Percentiles rank a stretch among this genome's conserved stretches.
These are phyloP conservation scores for Hedychridium roseum DNA, from an alignment of 2,888 invertebrate species.

Conservation along the genomic window DNA sequence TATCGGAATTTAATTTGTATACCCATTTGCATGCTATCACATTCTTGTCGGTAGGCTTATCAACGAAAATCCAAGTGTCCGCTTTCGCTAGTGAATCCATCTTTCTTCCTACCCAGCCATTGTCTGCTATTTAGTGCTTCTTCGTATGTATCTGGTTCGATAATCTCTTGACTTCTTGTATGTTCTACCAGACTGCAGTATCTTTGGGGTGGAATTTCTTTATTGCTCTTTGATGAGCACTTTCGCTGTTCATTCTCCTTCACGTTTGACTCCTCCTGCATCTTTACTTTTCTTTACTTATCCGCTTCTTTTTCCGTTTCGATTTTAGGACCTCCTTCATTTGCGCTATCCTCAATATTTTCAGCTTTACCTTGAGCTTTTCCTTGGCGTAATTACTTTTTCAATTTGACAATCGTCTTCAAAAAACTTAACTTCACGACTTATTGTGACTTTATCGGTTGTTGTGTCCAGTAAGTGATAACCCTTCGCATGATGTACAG, in stretches of 20 bases:
- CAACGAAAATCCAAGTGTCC: slow-evolving; percentile 1
- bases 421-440: slow-evolving; percentile 38
- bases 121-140: neutral
- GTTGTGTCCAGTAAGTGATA: slow-evolving; percentile 29
- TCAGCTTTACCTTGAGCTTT: neutral
- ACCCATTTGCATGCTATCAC: slow-evolving; percentile 15
- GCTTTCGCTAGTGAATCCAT: neutral
- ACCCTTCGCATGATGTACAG: slow-evolving; percentile 23
- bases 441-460: slow-evolving; percentile 19
- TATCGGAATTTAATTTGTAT: slow-evolving; percentile 23
- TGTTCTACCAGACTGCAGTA: slow-evolving; percentile 1
- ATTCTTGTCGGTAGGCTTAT: neutral
- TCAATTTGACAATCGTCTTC: slow-evolving; percentile 7
- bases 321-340: neutral
- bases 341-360: neutral
- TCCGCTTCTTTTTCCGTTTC: too few relatives aligned
- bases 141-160: neutral
- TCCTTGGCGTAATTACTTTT: neutral
- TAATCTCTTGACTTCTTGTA: slow-evolving; percentile 7
- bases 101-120: slow-evolving; percentile 11
- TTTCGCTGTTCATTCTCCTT: too few relatives aligned
- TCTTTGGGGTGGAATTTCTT: neutral
- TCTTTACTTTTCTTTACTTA: too few relatives aligned
- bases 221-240: neutral
- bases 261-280: too few relatives aligned